These are phyloP conservation scores for Epizoanthus rinbou DNA, from an alignment of 92 coral and sea anemone species.

Conservation along the genomic window DNA sequence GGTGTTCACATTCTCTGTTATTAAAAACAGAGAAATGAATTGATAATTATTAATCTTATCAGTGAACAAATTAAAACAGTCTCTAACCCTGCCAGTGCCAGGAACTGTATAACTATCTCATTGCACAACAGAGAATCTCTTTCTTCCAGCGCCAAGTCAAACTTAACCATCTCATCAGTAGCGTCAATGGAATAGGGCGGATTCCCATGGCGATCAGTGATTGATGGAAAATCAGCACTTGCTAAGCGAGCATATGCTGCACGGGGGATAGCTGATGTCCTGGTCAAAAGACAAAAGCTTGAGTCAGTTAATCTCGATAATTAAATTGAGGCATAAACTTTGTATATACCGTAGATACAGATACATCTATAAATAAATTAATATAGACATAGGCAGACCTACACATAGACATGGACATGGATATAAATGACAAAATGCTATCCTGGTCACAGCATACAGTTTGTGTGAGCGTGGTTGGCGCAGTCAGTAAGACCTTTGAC, in stretches of 20 bases:
- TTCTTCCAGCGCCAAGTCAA: constrained; percentile 77
- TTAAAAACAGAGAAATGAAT: background rate
- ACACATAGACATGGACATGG: no score
- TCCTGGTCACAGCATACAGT: no score
- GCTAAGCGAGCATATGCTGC: constrained; percentile 92
- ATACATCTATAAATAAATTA: no score
- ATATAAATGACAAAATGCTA: no score
- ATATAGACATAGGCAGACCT: no score
- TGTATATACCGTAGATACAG: no score
- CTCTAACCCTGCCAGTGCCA: constrained; percentile 92
- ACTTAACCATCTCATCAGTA: constrained; percentile 65
- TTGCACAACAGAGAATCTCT: constrained; percentile 82
- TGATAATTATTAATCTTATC: background rate
- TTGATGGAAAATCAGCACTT: constrained; percentile 86
- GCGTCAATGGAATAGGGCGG: constrained; percentile 89
- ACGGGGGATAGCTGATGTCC: constrained; percentile 86
- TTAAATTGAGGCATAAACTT: no score
- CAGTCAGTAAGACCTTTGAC: no score
- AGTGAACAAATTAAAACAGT: background rate
- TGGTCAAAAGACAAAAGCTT: constrained; percentile 25
- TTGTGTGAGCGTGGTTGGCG: no score
- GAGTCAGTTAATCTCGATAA: background rate
- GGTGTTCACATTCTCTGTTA: no score
- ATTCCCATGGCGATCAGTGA: constrained; percentile 96
- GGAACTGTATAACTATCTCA: constrained; percentile 91